phyloP scores from a whole-genome alignment of 2,113 vertebrate genomes.

The Cyanoramphus novaezelandiae region DNA sequence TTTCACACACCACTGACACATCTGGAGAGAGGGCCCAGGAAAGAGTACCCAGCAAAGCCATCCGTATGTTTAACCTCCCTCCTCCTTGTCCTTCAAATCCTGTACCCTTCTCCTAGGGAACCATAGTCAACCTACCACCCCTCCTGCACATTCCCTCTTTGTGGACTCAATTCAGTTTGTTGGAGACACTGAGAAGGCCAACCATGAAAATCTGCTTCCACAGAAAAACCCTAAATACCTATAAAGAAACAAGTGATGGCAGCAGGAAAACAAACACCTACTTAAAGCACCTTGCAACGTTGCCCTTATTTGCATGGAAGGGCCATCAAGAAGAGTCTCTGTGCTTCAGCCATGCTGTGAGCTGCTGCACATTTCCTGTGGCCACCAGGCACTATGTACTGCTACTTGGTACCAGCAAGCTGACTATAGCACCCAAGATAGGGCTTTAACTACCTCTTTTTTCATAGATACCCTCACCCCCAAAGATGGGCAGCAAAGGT shows the following conservation, averaged over 20 bases:
- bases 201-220: not conserved
- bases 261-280: not conserved
- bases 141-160: not conserved
- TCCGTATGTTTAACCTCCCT: not conserved
- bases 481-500: not conserved
- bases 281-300: not conserved
- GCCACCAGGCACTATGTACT: not conserved
- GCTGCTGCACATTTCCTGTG: not conserved
- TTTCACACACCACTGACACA: not conserved
- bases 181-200: not conserved
- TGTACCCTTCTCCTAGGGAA: not conserved
- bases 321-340: not conserved
- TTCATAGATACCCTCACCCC: not conserved
- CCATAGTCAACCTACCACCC: not conserved
- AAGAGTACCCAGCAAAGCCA: not conserved
- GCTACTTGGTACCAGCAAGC: not conserved
- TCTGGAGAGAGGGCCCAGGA: not conserved
- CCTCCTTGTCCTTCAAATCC: not conserved
- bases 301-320: accelerated
- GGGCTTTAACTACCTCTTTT: not conserved
- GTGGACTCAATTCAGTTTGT: not conserved
- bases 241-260: not conserved
- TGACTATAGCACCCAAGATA: not conserved
- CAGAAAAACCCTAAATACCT: not conserved
- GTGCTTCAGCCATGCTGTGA: accelerated